Evolutionary conservation across 2,797 vertebrate species (phyloP).

Genomic region (Hirundo rustica): DNA sequence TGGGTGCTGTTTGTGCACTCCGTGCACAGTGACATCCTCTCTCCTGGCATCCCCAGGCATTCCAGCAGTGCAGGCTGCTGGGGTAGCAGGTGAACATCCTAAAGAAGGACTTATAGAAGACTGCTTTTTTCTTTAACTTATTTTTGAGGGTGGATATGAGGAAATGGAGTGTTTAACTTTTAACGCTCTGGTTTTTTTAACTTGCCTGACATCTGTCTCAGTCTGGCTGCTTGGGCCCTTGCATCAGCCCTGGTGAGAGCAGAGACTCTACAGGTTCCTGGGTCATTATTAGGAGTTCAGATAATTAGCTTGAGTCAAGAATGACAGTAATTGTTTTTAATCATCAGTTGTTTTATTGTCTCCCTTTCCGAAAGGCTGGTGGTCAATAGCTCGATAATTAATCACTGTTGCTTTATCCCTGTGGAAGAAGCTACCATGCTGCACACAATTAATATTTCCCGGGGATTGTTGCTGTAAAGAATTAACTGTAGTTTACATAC

Average conservation of each 20-base stretch:
- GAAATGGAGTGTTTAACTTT: background rate
- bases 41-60: background rate
- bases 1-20: background rate
- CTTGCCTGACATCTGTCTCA: background rate
- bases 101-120: background rate
- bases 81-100: background rate
- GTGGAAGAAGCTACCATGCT: constrained; percentile 28
- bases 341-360: constrained; percentile 55
- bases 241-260: background rate
- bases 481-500: constrained; percentile 5
- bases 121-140: background rate
- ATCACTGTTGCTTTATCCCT: constrained; percentile 29
- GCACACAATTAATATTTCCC: constrained; percentile 49
- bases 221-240: background rate
- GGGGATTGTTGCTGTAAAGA: constrained; percentile 48
- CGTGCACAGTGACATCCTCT: background rate
- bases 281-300: constrained; percentile 28
- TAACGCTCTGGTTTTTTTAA: background rate
- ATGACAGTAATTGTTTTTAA: constrained; percentile 60
- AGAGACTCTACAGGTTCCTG: constrained; percentile 4
- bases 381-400: constrained; percentile 46
- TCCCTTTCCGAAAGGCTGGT: constrained; percentile 15
- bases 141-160: background rate
- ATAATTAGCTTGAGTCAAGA: constrained; percentile 26
- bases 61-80: background rate